Base-by-base conservation (phyloP, 1,140 invertebrate species). In the Neuroterus valhalla region DNA sequence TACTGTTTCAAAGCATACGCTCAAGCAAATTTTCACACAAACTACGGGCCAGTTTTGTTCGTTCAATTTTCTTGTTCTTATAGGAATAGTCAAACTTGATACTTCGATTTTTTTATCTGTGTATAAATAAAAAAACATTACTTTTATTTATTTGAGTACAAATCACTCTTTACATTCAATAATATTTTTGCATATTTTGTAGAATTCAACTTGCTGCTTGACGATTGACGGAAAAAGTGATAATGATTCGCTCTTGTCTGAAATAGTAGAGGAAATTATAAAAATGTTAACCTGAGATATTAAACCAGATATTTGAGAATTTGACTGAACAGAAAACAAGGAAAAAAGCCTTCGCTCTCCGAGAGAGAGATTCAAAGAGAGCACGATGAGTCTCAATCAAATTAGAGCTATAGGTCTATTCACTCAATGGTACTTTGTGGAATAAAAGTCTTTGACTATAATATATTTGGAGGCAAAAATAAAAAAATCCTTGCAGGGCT, bases 191-290 rank as follows among this genome's bases (percentile, higher is more conserved):
- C 67, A 72, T 81, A 5, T 62, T 62, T 80, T 88, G 3, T 84
- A 88, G 89, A 81, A 82, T 76, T 77, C 84, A 55, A 81, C 82
- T 14, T 78, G 81, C 48, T 86, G 79, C 62, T 73, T 91, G 62
- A 73, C 82, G 21, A 83, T 91, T 11, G 90, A 91, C 76, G 90
- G 89, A 73, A 91, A 91, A 84, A 86, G 90, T 81, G 88, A 91
- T 83, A 89, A 88, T 84, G 86, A 86, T 55, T 81, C 84, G 31
- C 82, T 91, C n/a, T 77, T 91, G 23, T 81, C 80, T 19, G 89
- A 85, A 80, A 86, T 91, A 45, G 78, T 86, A 26, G 82, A 86
- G 17, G 89, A 91, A 74, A 89, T 91, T 70, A 72, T 83, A 68
- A 83, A 72, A 71, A 76, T 86, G 23, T 78, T 90, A 66, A 74